These are phyloP conservation scores for Zygogramma bicolorata DNA, from an alignment of 2,888 invertebrate genomes.

Conservation along the genomic window DNA sequence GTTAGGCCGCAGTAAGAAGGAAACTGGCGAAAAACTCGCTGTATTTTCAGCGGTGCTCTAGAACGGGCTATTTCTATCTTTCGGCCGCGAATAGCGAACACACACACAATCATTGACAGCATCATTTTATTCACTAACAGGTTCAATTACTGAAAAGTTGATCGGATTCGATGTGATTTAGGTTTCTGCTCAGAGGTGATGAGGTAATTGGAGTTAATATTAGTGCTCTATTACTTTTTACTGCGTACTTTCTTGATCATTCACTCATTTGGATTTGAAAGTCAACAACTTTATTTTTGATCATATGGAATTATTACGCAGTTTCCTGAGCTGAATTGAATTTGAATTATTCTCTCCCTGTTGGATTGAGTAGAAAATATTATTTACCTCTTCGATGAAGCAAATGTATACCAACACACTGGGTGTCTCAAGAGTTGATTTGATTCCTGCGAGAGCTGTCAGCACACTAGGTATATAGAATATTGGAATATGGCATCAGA, in stretches of 20 bases:
- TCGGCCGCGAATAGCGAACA: constrained; percentile 32
- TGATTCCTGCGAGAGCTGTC: no score
- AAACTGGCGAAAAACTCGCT: constrained; percentile 63
- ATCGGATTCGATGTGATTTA: neutral
- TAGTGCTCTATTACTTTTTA: neutral
- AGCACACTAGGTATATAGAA: no score
- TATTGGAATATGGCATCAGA: no score
- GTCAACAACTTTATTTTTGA: neutral
- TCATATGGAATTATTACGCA: neutral
- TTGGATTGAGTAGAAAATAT: no score
- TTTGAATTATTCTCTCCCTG: neutral
- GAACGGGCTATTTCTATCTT: constrained; percentile 60
- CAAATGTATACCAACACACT: no score
- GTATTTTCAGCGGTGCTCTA: constrained; percentile 64
- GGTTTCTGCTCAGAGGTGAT: neutral
- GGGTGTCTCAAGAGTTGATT: no score
- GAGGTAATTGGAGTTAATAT: neutral
- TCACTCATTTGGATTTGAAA: neutral
- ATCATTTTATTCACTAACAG: constrained; percentile 30
- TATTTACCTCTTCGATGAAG: no score
- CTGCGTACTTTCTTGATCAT: neutral
- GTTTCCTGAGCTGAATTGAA: neutral
- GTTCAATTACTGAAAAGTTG: constrained; percentile 23
- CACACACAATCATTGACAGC: constrained; percentile 38
- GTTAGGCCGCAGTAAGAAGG: constrained; percentile 60